Evolutionary conservation across 2,113 vertebrate genomes (phyloP), one percentile per base, ranked within the genome.

Genomic region (Osmerus eperlanus): DNA sequence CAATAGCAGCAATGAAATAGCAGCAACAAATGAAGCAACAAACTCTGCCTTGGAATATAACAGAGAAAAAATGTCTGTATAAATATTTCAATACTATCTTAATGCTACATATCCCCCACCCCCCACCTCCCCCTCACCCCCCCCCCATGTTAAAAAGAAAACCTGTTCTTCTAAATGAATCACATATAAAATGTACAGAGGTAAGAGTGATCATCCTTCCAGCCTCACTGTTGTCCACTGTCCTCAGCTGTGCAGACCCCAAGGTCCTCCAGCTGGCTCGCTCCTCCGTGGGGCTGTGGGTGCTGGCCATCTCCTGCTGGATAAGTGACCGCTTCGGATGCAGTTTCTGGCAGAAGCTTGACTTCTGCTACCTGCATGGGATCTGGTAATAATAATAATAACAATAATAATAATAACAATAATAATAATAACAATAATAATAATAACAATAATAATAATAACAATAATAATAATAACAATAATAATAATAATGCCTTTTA

Each of bases 341-440:
- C 15, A 85, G 89, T 54, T 92, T 98, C 83, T 99, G 97, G 93
- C 94, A 94, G 66, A 83, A 70, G 15, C 75, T 98, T 25, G 89
- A 93, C 86, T 99, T 99, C 85, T 93, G 88, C 83, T 99, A 98
- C 85, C 82, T 99, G 55, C 96, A 99, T 18, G 93, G 95, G 74
- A 89, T 99, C 84, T 99, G 97, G 97, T 98, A 86, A 91, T 92
- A 74, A n/a, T 32, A 25, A 3, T 0, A 29, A n/a, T 3, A 9
- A 61, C 16, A 1, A 7, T 2, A 23, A 21, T 4, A 21, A 16
- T 18, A 59, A 64, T 29, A 7, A 59, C 8, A 29, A 32, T 15
- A 15, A 18, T 29, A 7, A 59, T 29, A n/a, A n/a, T n/a, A n/a
- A n/a, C n/a, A n/a, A n/a, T 29, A 7, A 59, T 21, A 29, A 32